Conservation (phyloP, 2,113 vertebrate genomes). For the Amazona vittata region DNA sequence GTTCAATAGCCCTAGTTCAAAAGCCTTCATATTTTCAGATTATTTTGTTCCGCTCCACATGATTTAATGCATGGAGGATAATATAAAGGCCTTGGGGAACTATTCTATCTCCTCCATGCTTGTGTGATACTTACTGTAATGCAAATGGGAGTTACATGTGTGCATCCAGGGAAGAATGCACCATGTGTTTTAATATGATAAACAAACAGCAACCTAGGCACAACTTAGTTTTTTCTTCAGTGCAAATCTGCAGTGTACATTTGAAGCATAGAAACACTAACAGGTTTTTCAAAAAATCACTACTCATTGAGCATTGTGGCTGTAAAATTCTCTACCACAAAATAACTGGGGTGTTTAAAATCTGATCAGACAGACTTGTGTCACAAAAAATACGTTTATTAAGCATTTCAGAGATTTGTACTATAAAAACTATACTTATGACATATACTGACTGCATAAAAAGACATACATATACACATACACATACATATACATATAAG, state of each 20-base stretch:
- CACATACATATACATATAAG: not conserved
- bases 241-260: not conserved
- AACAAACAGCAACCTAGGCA: not conserved
- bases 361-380: not conserved
- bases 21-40: constrained; percentile 27
- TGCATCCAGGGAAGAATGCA: not conserved
- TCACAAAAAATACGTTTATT: not conserved
- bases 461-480: not conserved
- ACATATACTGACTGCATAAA: not conserved
- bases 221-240: not conserved
- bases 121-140: not conserved
- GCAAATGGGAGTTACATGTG: not conserved
- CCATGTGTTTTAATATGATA: not conserved
- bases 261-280: not conserved
- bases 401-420: not conserved
- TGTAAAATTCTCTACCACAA: not conserved
- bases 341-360: not conserved
- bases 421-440: not conserved
- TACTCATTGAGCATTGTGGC: not conserved
- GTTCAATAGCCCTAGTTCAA: constrained; percentile 12
- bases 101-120: not conserved
- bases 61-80: constrained; percentile 23
- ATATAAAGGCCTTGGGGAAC: constrained; percentile 3
- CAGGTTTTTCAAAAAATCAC: not conserved
- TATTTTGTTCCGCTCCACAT: not conserved